Percentiles rank a stretch among this genome's conserved stretches.
Evolutionary conservation across 2,888 invertebrate genomes (phyloP).

Genomic region (Drosophila kuntzei): DNA sequence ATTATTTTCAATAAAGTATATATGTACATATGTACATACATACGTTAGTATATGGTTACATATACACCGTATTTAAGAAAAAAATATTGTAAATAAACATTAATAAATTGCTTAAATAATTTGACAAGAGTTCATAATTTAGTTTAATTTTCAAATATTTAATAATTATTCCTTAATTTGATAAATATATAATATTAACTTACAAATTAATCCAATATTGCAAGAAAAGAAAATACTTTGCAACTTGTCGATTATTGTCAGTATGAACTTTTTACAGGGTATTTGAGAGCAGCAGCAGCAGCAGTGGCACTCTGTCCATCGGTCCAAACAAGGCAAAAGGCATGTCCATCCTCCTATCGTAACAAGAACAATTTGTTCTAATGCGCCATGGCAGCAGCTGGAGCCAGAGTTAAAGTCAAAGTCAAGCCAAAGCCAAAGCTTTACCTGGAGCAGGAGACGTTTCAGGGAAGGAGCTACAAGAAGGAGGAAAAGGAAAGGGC

Average conservation of each 20-base stretch:
- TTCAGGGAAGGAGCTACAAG: neutral
- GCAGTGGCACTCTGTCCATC: constrained; percentile 74
- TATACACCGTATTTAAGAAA: too few species aligned
- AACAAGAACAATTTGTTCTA: constrained; percentile 81
- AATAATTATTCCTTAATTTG: too few species aligned
- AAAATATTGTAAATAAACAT: too few species aligned
- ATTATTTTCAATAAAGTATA: too few species aligned
- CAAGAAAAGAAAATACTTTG: neutral
- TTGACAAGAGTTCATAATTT: too few species aligned
- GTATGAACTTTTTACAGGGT: constrained; percentile 19
- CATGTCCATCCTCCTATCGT: constrained; percentile 81
- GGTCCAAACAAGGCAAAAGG: constrained; percentile 79
- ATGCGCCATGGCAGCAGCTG: constrained; percentile 73
- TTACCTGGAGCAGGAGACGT: neutral
- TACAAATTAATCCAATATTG: too few species aligned
- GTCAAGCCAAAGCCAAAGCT: constrained; percentile 9
- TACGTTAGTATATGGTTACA: too few species aligned
- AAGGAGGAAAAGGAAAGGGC: constrained; percentile 62
- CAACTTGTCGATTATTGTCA: neutral
- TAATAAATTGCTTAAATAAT: too few species aligned
- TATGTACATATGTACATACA: too few species aligned
- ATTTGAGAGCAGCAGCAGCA: constrained; percentile 33
- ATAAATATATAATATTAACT: neutral
- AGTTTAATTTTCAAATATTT: too few species aligned
- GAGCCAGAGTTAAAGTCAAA: constrained; percentile 21